Evolutionary conservation across 2,888 invertebrate species (phyloP), one percentile per base, ranked within the genome.

Genomic region (Octonoba sinensis): DNA sequence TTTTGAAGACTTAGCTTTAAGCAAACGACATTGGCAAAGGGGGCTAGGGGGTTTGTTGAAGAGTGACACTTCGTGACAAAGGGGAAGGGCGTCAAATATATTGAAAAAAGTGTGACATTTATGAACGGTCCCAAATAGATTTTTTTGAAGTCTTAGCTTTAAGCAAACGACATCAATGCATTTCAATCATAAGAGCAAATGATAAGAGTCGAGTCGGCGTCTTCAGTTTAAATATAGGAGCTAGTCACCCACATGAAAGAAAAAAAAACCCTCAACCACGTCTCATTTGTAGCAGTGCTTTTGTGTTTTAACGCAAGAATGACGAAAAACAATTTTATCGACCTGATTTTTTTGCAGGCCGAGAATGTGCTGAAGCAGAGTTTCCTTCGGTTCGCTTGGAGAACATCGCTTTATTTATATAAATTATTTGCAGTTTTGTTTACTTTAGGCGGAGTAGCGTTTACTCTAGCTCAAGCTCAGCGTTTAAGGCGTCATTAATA

Each of bases 201-300:
- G 15, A 15, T 27, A 36, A n/a, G 57, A 24, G 62, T 64, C 75
- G 57, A 24, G 75, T 27, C 75, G 67, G 60, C 67, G 67, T 49
- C 67, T 22, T 3, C 20, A 18, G 67, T 75, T 77, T 77, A 70
- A 77, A 77, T 77, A 69, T 77, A 77, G 76, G 62, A 54, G 47
- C 12, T 24, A 51, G 69, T 70, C 76, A 77, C 70, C 76, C 70
- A 69, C 70, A 64, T 69, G 16, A 24, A 13, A 47, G 59, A 44
- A n/a, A 57, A 24, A 27, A 36, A n/a, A 57, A 18, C 56, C 47
- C 47, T 22, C 49, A 69, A 60, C 59, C 70, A 71, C 70, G 65
- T 56, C 73, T 65, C 73, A 74, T 74, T 74, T 74, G 73, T 57
- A 65, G 44, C 57, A 62, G 51, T 18, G 16, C 56, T 65, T 74